Conservation (phyloP, 2,113 vertebrate genomes). For the Acinonyx jubatus region DNA sequence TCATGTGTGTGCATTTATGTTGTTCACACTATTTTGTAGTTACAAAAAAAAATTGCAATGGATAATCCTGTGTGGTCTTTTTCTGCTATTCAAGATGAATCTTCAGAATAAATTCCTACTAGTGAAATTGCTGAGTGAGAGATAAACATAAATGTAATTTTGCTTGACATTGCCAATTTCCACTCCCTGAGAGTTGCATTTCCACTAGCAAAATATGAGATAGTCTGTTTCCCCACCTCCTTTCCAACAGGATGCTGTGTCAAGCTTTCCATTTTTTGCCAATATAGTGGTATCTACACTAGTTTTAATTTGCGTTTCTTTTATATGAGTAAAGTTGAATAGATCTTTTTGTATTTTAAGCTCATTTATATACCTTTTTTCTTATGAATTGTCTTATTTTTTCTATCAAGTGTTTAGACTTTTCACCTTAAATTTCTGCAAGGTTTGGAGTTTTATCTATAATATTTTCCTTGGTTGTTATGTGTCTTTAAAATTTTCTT, state of each 20-base stretch:
- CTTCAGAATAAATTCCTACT: background rate
- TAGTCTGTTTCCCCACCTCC: background rate
- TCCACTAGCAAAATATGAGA: background rate
- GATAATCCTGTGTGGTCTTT: background rate
- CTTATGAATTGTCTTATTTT: background rate
- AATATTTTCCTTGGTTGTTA: background rate
- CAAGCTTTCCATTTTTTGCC: background rate
- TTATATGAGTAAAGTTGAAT: background rate
- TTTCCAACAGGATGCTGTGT: background rate
- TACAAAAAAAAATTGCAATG: background rate
- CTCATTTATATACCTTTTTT: background rate
- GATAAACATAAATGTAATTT: background rate
- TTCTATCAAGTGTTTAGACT: background rate
- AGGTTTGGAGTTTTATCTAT: background rate
- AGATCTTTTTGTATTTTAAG: background rate
- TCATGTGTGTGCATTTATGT: background rate
- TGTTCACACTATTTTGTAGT: background rate
- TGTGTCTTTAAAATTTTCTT: background rate
- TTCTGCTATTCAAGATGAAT: background rate
- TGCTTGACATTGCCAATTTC: background rate
- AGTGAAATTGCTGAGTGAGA: background rate
- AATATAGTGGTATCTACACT: background rate
- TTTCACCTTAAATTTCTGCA: background rate
- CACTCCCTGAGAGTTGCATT: no score
- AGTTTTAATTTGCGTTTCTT: background rate